Conservation (phyloP, 2,797 vertebrate genomes). For the Tragelaphus oryx region DNA sequence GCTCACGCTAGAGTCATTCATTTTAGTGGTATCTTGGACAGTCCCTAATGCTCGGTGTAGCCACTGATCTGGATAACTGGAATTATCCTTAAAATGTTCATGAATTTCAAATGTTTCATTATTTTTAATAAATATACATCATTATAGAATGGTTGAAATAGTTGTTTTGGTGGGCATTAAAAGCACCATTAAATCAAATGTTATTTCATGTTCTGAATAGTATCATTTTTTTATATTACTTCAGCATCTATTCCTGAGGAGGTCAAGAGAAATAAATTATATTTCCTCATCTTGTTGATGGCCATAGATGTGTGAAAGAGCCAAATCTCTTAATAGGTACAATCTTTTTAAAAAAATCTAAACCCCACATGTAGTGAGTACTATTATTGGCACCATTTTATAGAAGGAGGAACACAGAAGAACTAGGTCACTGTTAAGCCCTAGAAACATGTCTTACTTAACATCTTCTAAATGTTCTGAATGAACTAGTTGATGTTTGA, state of each 20-base stretch:
- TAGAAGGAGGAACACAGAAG: neutral
- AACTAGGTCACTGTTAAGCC: neutral
- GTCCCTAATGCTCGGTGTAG: neutral
- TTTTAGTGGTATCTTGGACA: neutral
- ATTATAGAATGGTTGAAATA: neutral
- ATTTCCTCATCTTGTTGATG: neutral
- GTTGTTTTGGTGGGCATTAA: neutral
- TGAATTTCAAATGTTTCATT: neutral
- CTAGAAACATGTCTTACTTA: neutral
- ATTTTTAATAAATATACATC: neutral
- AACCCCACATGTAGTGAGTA: neutral
- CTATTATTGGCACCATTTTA: neutral
- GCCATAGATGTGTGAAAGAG: neutral
- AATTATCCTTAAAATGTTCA: neutral
- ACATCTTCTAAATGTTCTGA: neutral
- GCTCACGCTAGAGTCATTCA: neutral
- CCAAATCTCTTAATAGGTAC: neutral
- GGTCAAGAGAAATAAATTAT: neutral
- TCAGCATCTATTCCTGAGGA: neutral
- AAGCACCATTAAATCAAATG: neutral
- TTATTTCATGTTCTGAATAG: neutral
- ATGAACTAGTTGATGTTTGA: neutral
- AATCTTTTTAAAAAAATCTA: neutral
- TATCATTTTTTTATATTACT: constrained; percentile 28
- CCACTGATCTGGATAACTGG: neutral